Percentiles rank a stretch among this genome's conserved stretches.
Evolutionary conservation across 2,888 invertebrate genomes (phyloP).

Genomic region (Lasioglossum calceatum): DNA sequence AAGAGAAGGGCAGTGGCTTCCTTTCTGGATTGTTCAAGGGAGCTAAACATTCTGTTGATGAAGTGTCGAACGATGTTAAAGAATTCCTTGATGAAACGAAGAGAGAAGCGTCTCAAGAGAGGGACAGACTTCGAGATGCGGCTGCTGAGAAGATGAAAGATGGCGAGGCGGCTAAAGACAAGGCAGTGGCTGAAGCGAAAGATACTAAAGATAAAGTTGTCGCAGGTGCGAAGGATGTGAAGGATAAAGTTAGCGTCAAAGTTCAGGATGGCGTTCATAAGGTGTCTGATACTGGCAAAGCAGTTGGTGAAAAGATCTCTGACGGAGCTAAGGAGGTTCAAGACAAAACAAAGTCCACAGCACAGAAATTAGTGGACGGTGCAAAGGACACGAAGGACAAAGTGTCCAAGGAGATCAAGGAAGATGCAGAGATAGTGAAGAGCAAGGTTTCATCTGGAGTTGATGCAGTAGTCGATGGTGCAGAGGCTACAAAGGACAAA

Average conservation of each 20-base stretch:
- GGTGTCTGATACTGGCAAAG: constrained; percentile 21
- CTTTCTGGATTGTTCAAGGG: constrained; percentile 73
- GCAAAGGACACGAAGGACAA: constrained; percentile 42
- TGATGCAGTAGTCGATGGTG: constrained; percentile 71
- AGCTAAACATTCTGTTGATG: constrained; percentile 64
- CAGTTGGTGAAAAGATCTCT: neutral
- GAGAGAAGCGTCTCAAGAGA: constrained; percentile 64
- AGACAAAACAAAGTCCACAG: constrained; percentile 80
- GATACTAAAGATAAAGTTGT: constrained; percentile 54
- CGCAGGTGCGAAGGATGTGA: constrained; percentile 83
- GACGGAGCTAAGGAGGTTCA: constrained; percentile 18
- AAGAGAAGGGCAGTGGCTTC: constrained; percentile 66
- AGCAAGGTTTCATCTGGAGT: constrained; percentile 13
- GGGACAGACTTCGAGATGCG: constrained; percentile 84
- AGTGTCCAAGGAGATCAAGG: constrained; percentile 67
- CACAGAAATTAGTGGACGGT: constrained; percentile 78
- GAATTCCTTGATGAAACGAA: constrained; percentile 85
- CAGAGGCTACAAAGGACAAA: constrained; percentile 67
- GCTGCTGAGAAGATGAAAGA: constrained; percentile 64
- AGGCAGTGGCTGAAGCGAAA: constrained; percentile 47
- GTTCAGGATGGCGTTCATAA: constrained; percentile 7
- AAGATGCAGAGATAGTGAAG: constrained; percentile 59
- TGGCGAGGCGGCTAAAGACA: constrained; percentile 41
- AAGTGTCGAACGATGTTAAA: constrained; percentile 81
- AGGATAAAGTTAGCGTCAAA: neutral